Percentiles rank a stretch among this genome's conserved stretches.
Evolutionary conservation across 1,140 invertebrate species (phyloP).

Genomic region (Galendromus occidentalis): DNA sequence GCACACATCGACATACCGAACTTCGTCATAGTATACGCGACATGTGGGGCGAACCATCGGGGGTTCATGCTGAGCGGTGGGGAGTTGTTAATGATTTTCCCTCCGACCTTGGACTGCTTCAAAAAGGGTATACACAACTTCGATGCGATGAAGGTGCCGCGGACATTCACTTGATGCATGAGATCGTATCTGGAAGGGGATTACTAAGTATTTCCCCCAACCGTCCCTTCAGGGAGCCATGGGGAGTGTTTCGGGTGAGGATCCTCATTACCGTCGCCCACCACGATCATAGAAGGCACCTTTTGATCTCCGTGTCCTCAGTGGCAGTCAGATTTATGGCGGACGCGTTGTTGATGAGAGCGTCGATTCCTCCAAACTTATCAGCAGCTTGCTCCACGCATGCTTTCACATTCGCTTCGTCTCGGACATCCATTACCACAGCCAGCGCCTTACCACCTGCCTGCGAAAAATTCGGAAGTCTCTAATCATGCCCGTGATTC

Average conservation of each 20-base stretch:
- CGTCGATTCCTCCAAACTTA: slow-evolving; percentile 89
- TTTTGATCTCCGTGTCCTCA: slow-evolving; percentile 73
- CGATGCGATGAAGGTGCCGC: slow-evolving; percentile 70
- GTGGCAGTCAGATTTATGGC: slow-evolving; percentile 81
- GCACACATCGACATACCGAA: slow-evolving; percentile 99
- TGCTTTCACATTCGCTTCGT: slow-evolving; percentile 54
- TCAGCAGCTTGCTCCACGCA: slow-evolving; percentile 70
- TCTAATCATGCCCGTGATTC: too few relatives aligned
- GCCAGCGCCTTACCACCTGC: slow-evolving; percentile 74
- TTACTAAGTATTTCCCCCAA: too few relatives aligned
- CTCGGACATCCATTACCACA: slow-evolving; percentile 78
- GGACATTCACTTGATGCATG: slow-evolving; percentile 74
- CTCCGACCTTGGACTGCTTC: slow-evolving; percentile 61
- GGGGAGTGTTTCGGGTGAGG: too few relatives aligned
- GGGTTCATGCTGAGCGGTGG: slow-evolving; percentile 77
- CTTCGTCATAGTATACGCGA: slow-evolving; percentile 95
- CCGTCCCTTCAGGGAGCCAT: too few relatives aligned
- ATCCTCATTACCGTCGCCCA: too few relatives aligned
- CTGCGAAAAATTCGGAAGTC: slow-evolving; percentile 19
- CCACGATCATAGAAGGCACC: slow-evolving; percentile 19
- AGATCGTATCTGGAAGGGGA: slow-evolving; percentile 44
- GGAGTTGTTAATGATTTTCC: slow-evolving; percentile 82
- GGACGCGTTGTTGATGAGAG: slow-evolving; percentile 86
- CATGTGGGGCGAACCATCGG: slow-evolving; percentile 75
- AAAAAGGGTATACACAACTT: slow-evolving; percentile 78